A percentile compares a stretch with the other conserved stretches of the same genome.
These are phyloP conservation scores for Hyaena hyaena DNA, from an alignment of 2,113 vertebrate species.

Conservation along the genomic window DNA sequence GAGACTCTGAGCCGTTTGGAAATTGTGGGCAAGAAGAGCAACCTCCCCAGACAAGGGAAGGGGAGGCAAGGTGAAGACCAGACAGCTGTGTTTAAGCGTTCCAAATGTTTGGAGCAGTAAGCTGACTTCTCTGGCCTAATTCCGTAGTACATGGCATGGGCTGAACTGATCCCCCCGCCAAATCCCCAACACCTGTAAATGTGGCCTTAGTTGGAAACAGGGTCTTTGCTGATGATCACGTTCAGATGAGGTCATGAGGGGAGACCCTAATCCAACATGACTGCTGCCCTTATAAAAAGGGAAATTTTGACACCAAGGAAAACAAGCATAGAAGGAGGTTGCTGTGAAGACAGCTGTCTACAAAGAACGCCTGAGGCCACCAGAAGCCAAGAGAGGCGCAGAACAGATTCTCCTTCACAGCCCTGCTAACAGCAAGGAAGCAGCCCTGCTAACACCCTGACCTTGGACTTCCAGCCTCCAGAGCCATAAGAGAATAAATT, in stretches of 20 bases:
- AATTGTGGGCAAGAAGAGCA: not conserved
- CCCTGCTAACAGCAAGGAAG: not conserved
- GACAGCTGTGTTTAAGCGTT: not conserved
- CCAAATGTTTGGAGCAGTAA: not conserved
- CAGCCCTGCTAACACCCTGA: too few relatives aligned
- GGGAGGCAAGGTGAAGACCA: not conserved
- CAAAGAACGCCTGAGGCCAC: not conserved
- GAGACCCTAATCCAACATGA: not conserved
- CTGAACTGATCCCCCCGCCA: not conserved
- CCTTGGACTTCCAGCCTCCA: not conserved
- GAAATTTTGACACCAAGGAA: not conserved
- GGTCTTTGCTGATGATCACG: not conserved
- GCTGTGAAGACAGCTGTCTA: too few relatives aligned
- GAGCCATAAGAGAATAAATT: not conserved
- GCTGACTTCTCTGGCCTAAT: not conserved
- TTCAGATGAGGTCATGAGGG: not conserved
- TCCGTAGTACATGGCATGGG: not conserved
- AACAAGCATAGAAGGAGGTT: not conserved
- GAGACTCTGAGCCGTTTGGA: not conserved
- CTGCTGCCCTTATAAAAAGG: not conserved
- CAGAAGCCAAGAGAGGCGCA: not conserved
- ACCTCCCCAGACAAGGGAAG: not conserved
- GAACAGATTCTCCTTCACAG: too few relatives aligned
- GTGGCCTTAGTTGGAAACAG: not conserved
- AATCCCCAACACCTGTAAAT: not conserved